phyloP scores from a whole-genome alignment of 2,797 vertebrate species.

The Sebastes itinus region DNA sequence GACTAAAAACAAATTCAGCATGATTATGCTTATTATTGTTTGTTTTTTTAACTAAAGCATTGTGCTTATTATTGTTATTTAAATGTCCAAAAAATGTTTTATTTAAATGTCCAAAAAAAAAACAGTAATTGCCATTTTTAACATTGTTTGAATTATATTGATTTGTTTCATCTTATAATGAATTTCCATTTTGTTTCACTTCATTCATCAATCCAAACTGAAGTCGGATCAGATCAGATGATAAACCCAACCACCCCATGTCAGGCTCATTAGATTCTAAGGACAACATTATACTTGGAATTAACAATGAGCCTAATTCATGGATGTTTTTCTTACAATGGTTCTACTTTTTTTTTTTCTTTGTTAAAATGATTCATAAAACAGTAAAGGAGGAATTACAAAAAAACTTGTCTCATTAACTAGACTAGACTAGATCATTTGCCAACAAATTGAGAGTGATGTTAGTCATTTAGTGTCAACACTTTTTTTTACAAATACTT shows the following conservation, averaged over 20 bases:
- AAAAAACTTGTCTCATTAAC: background rate
- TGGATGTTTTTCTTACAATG: background rate
- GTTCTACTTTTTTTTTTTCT: background rate
- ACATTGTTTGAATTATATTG: no score
- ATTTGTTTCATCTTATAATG: no score
- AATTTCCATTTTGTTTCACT: background rate
- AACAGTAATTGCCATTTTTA: background rate
- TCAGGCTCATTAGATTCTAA: background rate
- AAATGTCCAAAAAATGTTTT: no score
- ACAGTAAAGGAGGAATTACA: background rate
- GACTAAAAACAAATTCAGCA: background rate
- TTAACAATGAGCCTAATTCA: background rate
- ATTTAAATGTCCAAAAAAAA: no score
- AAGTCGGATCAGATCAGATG: background rate
- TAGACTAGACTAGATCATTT: no score
- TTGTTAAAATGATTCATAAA: background rate
- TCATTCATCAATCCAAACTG: background rate
- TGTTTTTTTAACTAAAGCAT: background rate
- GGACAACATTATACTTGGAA: background rate
- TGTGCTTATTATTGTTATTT: background rate
- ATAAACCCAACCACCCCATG: background rate
- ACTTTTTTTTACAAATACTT: no score
- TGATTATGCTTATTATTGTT: background rate
- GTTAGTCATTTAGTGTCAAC: background rate
- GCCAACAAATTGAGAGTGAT: background rate